Evolutionary conservation across 2,888 invertebrate species (phyloP).

Genomic region (Orthosia gothica): DNA sequence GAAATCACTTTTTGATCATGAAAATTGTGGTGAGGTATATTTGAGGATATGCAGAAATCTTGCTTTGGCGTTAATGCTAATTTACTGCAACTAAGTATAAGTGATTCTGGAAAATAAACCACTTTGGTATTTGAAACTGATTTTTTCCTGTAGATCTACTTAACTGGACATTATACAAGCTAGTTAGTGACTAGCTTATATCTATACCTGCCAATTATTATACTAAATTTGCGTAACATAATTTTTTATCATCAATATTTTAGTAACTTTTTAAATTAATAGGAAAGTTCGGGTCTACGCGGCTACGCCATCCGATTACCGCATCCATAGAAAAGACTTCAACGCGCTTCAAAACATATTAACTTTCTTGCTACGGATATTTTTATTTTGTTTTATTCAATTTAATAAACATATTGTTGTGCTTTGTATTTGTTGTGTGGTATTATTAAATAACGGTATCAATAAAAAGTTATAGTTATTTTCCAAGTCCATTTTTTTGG

Average conservation of each 20-base stretch:
- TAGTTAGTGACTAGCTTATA: too few species aligned
- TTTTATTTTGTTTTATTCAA: background rate
- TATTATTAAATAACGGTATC: background rate
- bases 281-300: background rate
- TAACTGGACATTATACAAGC: too few species aligned
- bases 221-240: background rate
- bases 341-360: conserved; percentile 68
- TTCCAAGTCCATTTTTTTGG: background rate
- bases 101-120: too few species aligned
- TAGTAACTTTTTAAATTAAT: background rate
- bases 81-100: too few species aligned
- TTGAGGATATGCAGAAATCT: too few species aligned
- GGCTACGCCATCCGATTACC: background rate
- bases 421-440: background rate
- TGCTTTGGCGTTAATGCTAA: too few species aligned
- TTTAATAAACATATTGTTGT: background rate
- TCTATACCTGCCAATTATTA: background rate
- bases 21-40: too few species aligned
- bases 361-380: background rate
- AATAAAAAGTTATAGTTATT: background rate
- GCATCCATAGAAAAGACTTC: conserved; percentile 74
- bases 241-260: too few species aligned
- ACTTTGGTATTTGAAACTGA: too few species aligned
- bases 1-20: background rate
- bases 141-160: too few species aligned